Conservation (phyloP, 2,113 vertebrate genomes). For the Blennius ocellaris region DNA sequence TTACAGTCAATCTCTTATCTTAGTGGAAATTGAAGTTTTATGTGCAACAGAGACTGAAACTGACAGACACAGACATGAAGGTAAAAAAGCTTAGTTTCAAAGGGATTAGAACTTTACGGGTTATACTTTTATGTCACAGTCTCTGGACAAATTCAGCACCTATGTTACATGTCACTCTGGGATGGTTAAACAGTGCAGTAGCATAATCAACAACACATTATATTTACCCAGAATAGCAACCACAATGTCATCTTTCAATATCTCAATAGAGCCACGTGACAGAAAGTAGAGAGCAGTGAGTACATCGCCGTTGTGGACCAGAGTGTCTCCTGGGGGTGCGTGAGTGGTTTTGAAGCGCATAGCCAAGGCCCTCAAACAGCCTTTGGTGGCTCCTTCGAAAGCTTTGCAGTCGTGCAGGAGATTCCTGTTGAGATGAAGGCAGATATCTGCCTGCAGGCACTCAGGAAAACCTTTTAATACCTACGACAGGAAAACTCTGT, state of each 20-base stretch:
- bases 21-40: conserved; percentile 7
- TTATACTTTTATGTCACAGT: neutral
- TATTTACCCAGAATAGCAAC: conserved; percentile 97
- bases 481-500: conserved; percentile 76
- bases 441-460: conserved; percentile 99
- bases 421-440: conserved; percentile 95
- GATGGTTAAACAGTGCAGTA: neutral
- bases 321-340: conserved; percentile 95
- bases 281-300: conserved; percentile 97
- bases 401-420: conserved; percentile 96
- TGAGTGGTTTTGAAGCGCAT: conserved; percentile 98
- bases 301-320: conserved; percentile 95
- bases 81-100: conserved; percentile 17
- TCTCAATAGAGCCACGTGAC: conserved; percentile 97
- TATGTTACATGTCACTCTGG: too few relatives aligned
- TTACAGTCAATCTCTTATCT: conserved; percentile 21
- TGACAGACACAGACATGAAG: conserved; percentile 10
- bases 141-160: neutral
- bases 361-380: conserved; percentile 96
- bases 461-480: conserved; percentile 99
- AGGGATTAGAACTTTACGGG: neutral
- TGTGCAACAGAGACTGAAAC: conserved; percentile 6
- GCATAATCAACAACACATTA: conserved; percentile 1
- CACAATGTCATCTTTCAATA: conserved; percentile 97
- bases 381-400: conserved; percentile 95